These are phyloP conservation scores for Takifugu rubripes DNA, from an alignment of 2,797 vertebrate genomes.

Conservation along the genomic window DNA sequence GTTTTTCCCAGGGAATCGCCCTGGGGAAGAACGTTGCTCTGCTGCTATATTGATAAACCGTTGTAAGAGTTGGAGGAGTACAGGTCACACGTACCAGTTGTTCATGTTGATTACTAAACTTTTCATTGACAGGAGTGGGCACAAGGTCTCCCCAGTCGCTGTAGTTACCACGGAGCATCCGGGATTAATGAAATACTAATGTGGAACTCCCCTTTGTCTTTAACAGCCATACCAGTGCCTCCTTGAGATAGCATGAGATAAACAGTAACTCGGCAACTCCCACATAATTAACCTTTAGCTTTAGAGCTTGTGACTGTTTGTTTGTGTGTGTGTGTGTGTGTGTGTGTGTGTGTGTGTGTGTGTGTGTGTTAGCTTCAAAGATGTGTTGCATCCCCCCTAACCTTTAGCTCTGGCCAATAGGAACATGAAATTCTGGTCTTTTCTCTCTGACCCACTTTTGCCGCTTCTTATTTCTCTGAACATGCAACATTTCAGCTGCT, in stretches of 20 bases:
- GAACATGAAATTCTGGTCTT: conserved; percentile 58
- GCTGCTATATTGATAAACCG: background rate
- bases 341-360: conserved; percentile 38
- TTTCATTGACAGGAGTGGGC: conserved; percentile 12
- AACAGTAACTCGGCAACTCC: conserved; percentile 50
- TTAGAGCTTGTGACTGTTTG: conserved; percentile 8
- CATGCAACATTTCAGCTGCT: conserved; percentile 70
- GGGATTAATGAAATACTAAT: conserved; percentile 52
- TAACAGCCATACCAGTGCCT: conserved; percentile 33
- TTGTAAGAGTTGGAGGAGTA: background rate
- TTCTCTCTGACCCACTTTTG: conserved; percentile 64
- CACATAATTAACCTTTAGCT: conserved; percentile 68
- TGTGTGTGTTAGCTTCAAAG: conserved; percentile 14
- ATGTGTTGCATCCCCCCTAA: conserved; percentile 50
- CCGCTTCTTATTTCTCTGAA: conserved; percentile 59
- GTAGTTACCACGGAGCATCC: conserved; percentile 22
- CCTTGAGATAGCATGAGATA: conserved; percentile 43
- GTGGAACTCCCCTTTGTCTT: conserved; percentile 36
- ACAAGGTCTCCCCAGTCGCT: conserved; percentile 14
- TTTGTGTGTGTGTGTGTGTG: conserved; percentile 14
- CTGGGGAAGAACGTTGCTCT: background rate
- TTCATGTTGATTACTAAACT: conserved; percentile 38
- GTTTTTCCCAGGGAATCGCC: background rate
- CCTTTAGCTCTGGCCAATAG: conserved; percentile 60
- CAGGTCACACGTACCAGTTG: conserved; percentile 23